Percentiles rank a stretch among this genome's conserved stretches.
Evolutionary conservation across 2,888 invertebrate species (phyloP).

Genomic region (Dusona sp.): DNA sequence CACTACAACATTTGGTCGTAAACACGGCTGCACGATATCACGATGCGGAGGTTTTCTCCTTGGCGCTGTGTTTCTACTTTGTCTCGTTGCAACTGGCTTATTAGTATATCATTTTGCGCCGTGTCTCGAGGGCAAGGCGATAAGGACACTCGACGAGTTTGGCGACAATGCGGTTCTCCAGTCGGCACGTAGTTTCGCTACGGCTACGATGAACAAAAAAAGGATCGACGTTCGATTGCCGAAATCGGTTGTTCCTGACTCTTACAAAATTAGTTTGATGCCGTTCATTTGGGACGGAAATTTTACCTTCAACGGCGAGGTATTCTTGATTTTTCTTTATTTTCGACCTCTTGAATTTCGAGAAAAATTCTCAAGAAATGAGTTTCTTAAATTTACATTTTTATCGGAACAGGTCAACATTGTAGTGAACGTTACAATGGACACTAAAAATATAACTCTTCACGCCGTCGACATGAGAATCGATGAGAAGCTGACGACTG

Average conservation of each 20-base stretch:
- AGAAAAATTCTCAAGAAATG: neutral
- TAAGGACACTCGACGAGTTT: slow-evolving; percentile 66
- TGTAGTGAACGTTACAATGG: slow-evolving; percentile 87
- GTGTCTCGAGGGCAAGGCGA: slow-evolving; percentile 86
- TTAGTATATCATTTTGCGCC: slow-evolving; percentile 92
- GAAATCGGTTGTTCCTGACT: slow-evolving; percentile 88
- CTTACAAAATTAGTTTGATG: slow-evolving; percentile 89
- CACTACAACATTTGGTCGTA: slow-evolving; percentile 88
- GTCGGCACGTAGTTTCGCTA: slow-evolving; percentile 67
- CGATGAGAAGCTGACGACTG: slow-evolving; percentile 86
- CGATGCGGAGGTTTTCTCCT: slow-evolving; percentile 88
- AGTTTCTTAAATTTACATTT: neutral
- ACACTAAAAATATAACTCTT: slow-evolving; percentile 89
- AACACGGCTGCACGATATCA: slow-evolving; percentile 88
- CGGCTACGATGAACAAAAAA: slow-evolving; percentile 75
- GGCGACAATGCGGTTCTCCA: slow-evolving; percentile 69
- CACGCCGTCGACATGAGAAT: slow-evolving; percentile 91
- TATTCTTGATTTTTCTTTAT: slow-evolving; percentile 51
- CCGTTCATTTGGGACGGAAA: slow-evolving; percentile 91
- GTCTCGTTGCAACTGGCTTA: slow-evolving; percentile 90
- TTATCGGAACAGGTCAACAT: slow-evolving; percentile 86
- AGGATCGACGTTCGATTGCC: slow-evolving; percentile 90
- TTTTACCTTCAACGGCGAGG: slow-evolving; percentile 91
- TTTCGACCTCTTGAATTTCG: neutral
- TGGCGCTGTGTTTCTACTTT: slow-evolving; percentile 88